Conservation (phyloP, 2,797 vertebrate genomes). For the Lateolabrax maculatus region DNA sequence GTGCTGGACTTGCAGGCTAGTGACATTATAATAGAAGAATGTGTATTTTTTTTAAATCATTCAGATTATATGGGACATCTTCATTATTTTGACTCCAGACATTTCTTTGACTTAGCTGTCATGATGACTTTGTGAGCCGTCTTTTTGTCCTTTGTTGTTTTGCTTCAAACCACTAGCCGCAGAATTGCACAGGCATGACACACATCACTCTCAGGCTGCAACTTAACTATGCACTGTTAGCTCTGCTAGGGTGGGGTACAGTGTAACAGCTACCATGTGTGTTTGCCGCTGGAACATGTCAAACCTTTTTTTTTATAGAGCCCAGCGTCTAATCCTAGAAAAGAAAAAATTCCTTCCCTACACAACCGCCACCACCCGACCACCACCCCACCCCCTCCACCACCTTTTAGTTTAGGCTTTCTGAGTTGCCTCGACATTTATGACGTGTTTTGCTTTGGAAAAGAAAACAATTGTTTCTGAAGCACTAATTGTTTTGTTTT, state of each 20-base stretch:
- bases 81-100: constrained; percentile 18
- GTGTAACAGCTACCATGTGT: constrained; percentile 65
- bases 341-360: constrained; percentile 37
- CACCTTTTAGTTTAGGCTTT: constrained; percentile 23
- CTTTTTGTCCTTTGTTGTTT: constrained; percentile 68
- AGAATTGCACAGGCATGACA: constrained; percentile 69
- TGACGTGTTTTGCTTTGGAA: constrained; percentile 39
- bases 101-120: constrained; percentile 47
- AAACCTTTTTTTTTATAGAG: constrained; percentile 54
- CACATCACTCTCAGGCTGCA: constrained; percentile 60
- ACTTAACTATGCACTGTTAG: constrained; percentile 55
- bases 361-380: constrained; percentile 26
- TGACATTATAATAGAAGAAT: constrained; percentile 20
- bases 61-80: constrained; percentile 36
- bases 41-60: constrained; percentile 24
- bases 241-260: constrained; percentile 51
- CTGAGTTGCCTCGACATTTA: constrained; percentile 37
- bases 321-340: constrained; percentile 42
- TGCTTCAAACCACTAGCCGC: constrained; percentile 69
- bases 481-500: constrained; percentile 58
- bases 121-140: constrained; percentile 58
- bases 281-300: constrained; percentile 60
- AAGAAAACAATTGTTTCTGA: constrained; percentile 46
- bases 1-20: not conserved
- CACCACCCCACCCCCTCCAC: constrained; percentile 8